Evolutionary conservation across 2,797 vertebrate genomes (phyloP).

Genomic region (Brotula barbata): DNA sequence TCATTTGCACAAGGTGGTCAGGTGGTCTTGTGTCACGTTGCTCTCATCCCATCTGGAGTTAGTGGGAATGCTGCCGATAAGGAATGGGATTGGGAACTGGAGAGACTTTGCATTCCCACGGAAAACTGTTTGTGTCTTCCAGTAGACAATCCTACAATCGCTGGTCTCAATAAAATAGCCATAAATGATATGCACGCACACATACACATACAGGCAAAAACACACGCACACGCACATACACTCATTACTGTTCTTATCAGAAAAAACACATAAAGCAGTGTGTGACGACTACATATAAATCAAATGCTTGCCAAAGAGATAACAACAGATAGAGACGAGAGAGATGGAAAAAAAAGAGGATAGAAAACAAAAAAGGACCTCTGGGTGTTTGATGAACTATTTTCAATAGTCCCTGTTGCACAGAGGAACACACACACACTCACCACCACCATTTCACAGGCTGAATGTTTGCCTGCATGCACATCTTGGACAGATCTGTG

Average conservation of each 20-base stretch:
- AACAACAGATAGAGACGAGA: slow-evolving; percentile 44
- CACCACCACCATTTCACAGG: slow-evolving; percentile 6
- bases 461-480: slow-evolving; percentile 25
- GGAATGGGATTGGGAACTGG: slow-evolving; percentile 73
- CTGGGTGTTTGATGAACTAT: slow-evolving; percentile 31
- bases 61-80: slow-evolving; percentile 72
- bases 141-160: slow-evolving; percentile 61
- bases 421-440: slow-evolving; percentile 16
- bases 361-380: slow-evolving; percentile 32
- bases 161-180: slow-evolving; percentile 72
- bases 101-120: slow-evolving; percentile 74
- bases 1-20: slow-evolving; percentile 11
- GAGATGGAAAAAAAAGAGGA: slow-evolving; percentile 1
- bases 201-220: slow-evolving; percentile 24
- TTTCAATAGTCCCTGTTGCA: slow-evolving; percentile 36
- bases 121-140: slow-evolving; percentile 65
- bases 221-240: slow-evolving; percentile 28
- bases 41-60: slow-evolving; percentile 21
- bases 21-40: slow-evolving; percentile 41
- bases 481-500: slow-evolving; percentile 39
- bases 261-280: slow-evolving; percentile 59
- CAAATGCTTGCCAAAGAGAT: slow-evolving; percentile 69
- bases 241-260: slow-evolving; percentile 53
- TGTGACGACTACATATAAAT: slow-evolving; percentile 72
- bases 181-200: slow-evolving; percentile 54